A percentile compares a stretch with the other conserved stretches of the same genome.
Conservation (phyloP, 1,140 invertebrate genomes). For the Hyphantria cunea region DNA sequence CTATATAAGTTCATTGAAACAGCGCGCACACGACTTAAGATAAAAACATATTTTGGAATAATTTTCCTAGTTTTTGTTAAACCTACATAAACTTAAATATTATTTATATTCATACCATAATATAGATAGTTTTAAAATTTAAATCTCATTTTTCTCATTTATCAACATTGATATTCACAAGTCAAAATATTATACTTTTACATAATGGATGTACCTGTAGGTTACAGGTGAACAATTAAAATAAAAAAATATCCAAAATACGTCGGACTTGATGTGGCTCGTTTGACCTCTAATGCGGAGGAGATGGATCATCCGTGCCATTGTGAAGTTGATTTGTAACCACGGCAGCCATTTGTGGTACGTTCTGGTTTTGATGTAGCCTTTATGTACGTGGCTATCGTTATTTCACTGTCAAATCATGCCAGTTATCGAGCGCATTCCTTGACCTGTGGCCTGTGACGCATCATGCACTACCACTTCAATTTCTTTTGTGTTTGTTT, state of each 20-base stretch:
- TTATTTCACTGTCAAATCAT: slow-evolving; percentile 76
- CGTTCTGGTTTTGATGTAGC: slow-evolving; percentile 36
- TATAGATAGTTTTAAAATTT: too few relatives aligned
- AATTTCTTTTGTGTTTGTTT: slow-evolving; percentile 39
- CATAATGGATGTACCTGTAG: slow-evolving; percentile 48
- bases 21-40: too few relatives aligned
- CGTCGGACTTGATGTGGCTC: slow-evolving; percentile 21
- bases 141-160: not conserved
- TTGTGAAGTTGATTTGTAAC: slow-evolving; percentile 56
- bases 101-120: too few relatives aligned
- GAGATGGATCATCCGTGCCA: slow-evolving; percentile 63
- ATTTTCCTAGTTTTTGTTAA: too few relatives aligned
- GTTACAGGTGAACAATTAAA: slow-evolving; percentile 37
- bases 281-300: slow-evolving; percentile 56
- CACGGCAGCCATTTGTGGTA: slow-evolving; percentile 43
- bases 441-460: slow-evolving; percentile 61
- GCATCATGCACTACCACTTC: slow-evolving; percentile 49
- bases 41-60: too few relatives aligned
- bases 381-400: slow-evolving; percentile 41
- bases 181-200: slow-evolving; percentile 25
- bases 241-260: slow-evolving; percentile 44
- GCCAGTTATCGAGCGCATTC: slow-evolving; percentile 70
- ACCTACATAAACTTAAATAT: too few relatives aligned
- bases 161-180: not conserved
- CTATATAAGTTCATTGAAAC: too few relatives aligned